phyloP scores from a whole-genome alignment of 2,797 vertebrate species.

The Gallinago stenura region DNA sequence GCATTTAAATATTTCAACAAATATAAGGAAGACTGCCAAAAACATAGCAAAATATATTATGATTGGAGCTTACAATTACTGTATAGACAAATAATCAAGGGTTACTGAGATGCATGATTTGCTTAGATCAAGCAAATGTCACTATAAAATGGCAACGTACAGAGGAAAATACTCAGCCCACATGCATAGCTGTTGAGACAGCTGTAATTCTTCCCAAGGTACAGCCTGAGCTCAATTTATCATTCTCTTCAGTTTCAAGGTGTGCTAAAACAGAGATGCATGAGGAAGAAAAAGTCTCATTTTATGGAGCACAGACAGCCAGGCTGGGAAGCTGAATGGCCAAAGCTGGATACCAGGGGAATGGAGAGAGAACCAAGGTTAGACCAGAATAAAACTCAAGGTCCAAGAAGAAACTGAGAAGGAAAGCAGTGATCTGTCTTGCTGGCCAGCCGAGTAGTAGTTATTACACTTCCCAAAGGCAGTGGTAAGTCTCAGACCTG shows the following conservation, averaged over 20 bases:
- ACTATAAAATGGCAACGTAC: not conserved
- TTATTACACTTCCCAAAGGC: not conserved
- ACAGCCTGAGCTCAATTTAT: constrained; percentile 22
- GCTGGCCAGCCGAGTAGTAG: not conserved
- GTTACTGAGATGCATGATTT: not conserved
- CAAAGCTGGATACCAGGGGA: not conserved
- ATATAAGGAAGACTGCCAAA: not conserved
- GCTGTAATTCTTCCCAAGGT: constrained; percentile 39
- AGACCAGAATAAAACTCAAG: not conserved
- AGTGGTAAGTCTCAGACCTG: not conserved
- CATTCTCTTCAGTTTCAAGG: not conserved
- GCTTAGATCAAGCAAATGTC: not conserved
- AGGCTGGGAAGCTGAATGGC: not conserved
- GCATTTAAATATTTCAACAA: not conserved
- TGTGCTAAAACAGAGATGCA: not conserved
- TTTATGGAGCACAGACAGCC: not conserved
- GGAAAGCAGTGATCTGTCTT: not conserved
- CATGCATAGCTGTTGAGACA: not conserved
- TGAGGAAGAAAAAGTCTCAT: not conserved
- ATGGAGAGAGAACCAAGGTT: not conserved
- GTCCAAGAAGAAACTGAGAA: not conserved
- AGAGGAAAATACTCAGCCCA: not conserved
- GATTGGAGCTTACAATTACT: not conserved
- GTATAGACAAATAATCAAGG: not conserved
- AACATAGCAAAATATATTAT: not conserved